Evolutionary conservation across 2,113 vertebrate genomes (phyloP), one percentile per base, ranked within the genome.

Genomic region (Clupea harengus): DNA sequence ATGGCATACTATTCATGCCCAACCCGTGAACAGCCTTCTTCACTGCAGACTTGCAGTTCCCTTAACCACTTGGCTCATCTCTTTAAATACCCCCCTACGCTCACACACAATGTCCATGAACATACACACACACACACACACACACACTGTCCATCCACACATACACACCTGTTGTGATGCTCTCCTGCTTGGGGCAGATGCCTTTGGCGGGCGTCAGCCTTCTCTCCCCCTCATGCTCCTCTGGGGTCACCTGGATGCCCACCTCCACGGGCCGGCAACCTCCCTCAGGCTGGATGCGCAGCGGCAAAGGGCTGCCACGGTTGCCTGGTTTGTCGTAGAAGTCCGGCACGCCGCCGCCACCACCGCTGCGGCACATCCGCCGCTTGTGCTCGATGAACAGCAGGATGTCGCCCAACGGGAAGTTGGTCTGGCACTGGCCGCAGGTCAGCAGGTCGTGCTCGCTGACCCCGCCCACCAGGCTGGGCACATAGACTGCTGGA

Each of bases 321-420:
- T 97, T 97, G 87, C 97, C 95, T 20, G 94, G 97, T 90, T 98
- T 99, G 93, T 97, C 96, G 86, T 97, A 99, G 95, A 97, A 96
- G 90, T 91, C 89, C 11, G 86, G 90, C 72, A 84, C 64, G 1
- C 91, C 64, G 1, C 91, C 64, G 32, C 94, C 93, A 83, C 94
- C 90, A 86, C 94, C 90, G 39, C 96, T 95, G 17, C 96, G 96
- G 91, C 98, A 99, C 91, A 97, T 96, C 47, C 97, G 96, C 88
- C 96, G 96, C 95, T 99, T 99, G 98, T 99, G 98, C 96, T 99
- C 98, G 91, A 99, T 99, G 95, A 99, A 99, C 94, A 98, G 96
- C 93, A 99, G 95, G 96, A 99, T 99, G 91, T 99, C 97, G 88
- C 97, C 97, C 93, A 99, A 95, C 1, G 98, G 98, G 95, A 99